Evolutionary conservation across 2,113 vertebrate genomes (phyloP).

Genomic region (Tinamus guttatus): DNA sequence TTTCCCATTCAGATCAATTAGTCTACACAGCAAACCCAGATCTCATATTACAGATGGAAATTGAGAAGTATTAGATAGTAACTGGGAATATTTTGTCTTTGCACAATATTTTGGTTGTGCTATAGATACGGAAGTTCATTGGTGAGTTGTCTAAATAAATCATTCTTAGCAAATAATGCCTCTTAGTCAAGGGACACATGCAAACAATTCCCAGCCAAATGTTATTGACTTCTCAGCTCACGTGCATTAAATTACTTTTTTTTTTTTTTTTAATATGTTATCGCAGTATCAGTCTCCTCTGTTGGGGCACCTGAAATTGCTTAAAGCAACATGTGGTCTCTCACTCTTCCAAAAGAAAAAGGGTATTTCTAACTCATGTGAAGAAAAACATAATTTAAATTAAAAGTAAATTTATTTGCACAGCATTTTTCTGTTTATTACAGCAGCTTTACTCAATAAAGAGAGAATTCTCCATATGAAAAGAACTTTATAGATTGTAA

Average conservation of each 20-base stretch:
- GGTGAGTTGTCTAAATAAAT: not conserved
- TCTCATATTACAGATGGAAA: not conserved
- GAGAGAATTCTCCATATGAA: not conserved
- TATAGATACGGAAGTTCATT: not conserved
- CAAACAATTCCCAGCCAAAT: constrained; percentile 35
- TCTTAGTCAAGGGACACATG: not conserved
- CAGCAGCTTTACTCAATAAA: not conserved
- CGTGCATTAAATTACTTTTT: not conserved
- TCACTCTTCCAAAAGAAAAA: not conserved
- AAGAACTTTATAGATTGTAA: not conserved
- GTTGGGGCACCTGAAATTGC: constrained; percentile 8
- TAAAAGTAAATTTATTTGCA: not conserved
- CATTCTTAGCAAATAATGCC: not conserved
- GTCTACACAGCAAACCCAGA: not conserved
- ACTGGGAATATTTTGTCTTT: not conserved
- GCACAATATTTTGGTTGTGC: not conserved
- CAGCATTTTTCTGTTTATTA: not conserved
- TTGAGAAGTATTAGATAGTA: not conserved
- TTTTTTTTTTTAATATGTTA: not conserved
- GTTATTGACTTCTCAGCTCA: not conserved
- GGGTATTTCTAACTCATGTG: not conserved
- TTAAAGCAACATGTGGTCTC: constrained; percentile 15
- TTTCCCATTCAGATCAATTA: not conserved
- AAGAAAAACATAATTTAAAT: constrained; percentile 6
- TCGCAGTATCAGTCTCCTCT: not conserved